phyloP scores from a whole-genome alignment of 2,797 vertebrate genomes.

The Thamnophis elegans region DNA sequence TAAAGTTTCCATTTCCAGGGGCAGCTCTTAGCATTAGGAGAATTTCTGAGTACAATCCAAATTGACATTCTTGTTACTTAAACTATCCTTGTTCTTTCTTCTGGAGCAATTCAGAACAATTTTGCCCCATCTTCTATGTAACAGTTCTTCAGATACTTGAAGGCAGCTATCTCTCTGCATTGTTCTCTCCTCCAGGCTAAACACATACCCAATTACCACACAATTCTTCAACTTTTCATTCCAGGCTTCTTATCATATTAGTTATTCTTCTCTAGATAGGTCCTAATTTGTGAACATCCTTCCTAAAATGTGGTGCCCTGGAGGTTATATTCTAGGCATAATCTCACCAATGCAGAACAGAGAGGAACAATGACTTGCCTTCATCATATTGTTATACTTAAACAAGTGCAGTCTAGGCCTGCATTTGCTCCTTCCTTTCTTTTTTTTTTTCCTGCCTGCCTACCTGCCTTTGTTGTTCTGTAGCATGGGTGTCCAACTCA shows the following conservation, averaged over 20 bases:
- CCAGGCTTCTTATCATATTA: neutral
- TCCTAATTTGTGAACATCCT: neutral
- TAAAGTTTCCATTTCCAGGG: neutral
- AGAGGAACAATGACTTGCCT: neutral
- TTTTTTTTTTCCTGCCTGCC: neutral
- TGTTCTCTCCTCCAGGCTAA: neutral
- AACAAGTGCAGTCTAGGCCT: neutral
- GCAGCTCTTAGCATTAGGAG: neutral
- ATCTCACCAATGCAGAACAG: neutral
- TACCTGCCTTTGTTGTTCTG: neutral
- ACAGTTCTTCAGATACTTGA: neutral
- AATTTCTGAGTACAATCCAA: neutral
- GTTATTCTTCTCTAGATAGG: neutral
- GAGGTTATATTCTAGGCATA: neutral
- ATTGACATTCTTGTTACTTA: neutral
- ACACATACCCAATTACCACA: neutral
- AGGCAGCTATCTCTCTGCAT: neutral
- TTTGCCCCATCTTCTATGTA: neutral
- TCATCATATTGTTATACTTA: neutral
- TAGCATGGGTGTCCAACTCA: too few relatives aligned
- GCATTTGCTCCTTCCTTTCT: neutral
- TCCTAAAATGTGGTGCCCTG: neutral
- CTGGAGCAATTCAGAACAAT: neutral
- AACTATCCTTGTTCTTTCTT: neutral
- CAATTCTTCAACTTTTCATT: neutral